Base-by-base conservation (phyloP, 2,797 vertebrate genomes). In the Spondyliosoma cantharus region DNA sequence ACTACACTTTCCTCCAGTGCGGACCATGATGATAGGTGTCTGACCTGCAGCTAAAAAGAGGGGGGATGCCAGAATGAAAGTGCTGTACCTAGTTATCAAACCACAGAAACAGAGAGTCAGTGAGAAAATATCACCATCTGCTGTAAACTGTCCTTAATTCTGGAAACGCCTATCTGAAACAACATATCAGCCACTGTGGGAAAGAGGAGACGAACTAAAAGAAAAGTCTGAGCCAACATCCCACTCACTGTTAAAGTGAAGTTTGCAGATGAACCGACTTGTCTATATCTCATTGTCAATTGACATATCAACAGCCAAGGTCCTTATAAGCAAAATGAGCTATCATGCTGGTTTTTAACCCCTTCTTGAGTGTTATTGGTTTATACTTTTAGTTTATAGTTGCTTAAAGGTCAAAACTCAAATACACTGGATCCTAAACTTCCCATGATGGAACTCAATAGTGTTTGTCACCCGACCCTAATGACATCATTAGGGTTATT, bases 81-180 rank as follows among this genome's bases (percentile, higher is more conserved):
- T 67, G 42, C 16, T 1, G 2, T 3, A 24, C n/a, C 45, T 11
- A n/a, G 80, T 37, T 25, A 66, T 56, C 54, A 65, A 11, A 65
- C n/a, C 6, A 60, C 56, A 43, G 29, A 64, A 32, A 71, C 54
- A 71, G 14, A 32, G 4, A 27, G 17, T 22, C 13, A 13, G 24
- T 59, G 25, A 76, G 54, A 20, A 58, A 64, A 60, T 50, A 37
- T 63, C 52, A 53, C 8, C 45, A 64, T 25, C 20, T 25, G 32
- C 32, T 27, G 20, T 58, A 43, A 43, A 64, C 52, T 20, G 27
- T 20, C 52, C 42, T 64, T 46, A 63, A 57, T 46, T 53, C 66
- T 64, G 53, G 49, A 48, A 27, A 13, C 57, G 20, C 3, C 17
- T 27, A 61, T 49, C 29, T 50, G 45, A 57, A 22, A n/a, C 29